A percentile compares a stretch with the other conserved stretches of the same genome.
phyloP scores from a whole-genome alignment of 2,797 vertebrate species.

The Acrossocheilus wenchowensis region DNA sequence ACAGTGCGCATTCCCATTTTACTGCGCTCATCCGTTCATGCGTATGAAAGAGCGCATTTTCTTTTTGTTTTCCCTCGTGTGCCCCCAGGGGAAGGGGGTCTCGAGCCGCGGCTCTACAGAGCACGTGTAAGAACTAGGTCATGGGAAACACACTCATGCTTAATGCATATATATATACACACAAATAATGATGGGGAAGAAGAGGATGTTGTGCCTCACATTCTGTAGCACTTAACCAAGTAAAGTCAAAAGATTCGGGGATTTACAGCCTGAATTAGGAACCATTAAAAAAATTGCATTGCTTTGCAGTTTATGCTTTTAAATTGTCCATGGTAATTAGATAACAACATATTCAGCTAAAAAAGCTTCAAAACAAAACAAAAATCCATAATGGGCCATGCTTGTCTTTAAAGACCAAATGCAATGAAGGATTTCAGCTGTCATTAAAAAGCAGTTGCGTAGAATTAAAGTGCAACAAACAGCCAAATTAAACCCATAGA shows the following conservation, averaged over 20 bases:
- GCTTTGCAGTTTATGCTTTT: slow-evolving; percentile 7
- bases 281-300: slow-evolving; percentile 9
- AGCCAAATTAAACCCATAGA: neutral
- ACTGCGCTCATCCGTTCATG: slow-evolving; percentile 31
- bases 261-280: neutral
- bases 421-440: neutral
- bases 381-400: neutral
- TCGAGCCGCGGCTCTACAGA: slow-evolving; percentile 39
- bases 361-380: slow-evolving; percentile 11
- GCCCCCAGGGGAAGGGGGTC: slow-evolving; percentile 51
- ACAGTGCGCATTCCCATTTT: slow-evolving; percentile 14
- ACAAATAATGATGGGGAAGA: neutral
- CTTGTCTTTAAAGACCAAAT: neutral
- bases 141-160: slow-evolving; percentile 59
- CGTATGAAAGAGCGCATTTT: slow-evolving; percentile 39
- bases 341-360: slow-evolving; percentile 9
- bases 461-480: neutral
- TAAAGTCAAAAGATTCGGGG: neutral
- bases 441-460: slow-evolving; percentile 8
- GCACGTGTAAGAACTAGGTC: slow-evolving; percentile 60
- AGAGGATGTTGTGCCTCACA: neutral
- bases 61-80: slow-evolving; percentile 46
- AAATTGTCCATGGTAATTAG: neutral
- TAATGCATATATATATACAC: slow-evolving; percentile 32
- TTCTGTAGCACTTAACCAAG: neutral